Percentiles rank a stretch among this genome's conserved stretches.
Conservation (phyloP, 2,888 invertebrate genomes). For the Dorcus hopei region DNA sequence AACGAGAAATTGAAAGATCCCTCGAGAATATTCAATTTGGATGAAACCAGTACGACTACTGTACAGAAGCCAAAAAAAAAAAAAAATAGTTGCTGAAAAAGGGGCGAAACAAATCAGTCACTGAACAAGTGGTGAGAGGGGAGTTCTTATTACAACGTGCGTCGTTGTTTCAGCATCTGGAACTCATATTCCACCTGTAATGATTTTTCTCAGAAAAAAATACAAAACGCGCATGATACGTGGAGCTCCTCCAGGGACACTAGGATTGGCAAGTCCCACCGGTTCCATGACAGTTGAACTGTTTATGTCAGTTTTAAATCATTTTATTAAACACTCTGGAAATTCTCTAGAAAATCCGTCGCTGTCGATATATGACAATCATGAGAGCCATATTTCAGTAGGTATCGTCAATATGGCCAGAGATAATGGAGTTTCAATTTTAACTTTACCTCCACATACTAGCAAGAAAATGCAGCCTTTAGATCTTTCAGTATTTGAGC, state of each 20-base stretch:
- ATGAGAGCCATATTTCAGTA: slow-evolving; percentile 36
- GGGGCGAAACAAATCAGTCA: not conserved
- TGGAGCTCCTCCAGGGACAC: not conserved
- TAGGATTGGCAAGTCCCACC: not conserved
- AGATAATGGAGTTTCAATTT: slow-evolving; percentile 39
- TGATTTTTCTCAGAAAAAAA: slow-evolving; percentile 34
- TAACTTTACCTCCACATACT: slow-evolving; percentile 45
- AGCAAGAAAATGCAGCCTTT: slow-evolving; percentile 46
- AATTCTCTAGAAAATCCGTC: slow-evolving; percentile 32
- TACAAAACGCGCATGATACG: not conserved
- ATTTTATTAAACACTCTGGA: slow-evolving; percentile 19
- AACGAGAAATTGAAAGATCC: not conserved
- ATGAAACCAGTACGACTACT: not conserved
- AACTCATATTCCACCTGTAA: slow-evolving; percentile 34
- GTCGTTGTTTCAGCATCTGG: slow-evolving; percentile 36
- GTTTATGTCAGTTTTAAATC: not conserved
- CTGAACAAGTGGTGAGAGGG: not conserved
- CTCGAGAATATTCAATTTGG: not conserved
- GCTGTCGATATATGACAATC: slow-evolving; percentile 39
- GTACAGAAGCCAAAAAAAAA: not conserved
- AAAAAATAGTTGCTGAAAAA: slow-evolving; percentile 1
- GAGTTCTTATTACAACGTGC: slow-evolving; percentile 34
- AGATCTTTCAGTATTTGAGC: slow-evolving; percentile 42
- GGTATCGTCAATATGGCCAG: slow-evolving; percentile 34
- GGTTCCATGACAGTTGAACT: not conserved